A percentile compares a stretch with the other conserved stretches of the same genome.
phyloP scores from a whole-genome alignment of 2,113 vertebrate genomes.

The Stomatorhinus ivindoensis region DNA sequence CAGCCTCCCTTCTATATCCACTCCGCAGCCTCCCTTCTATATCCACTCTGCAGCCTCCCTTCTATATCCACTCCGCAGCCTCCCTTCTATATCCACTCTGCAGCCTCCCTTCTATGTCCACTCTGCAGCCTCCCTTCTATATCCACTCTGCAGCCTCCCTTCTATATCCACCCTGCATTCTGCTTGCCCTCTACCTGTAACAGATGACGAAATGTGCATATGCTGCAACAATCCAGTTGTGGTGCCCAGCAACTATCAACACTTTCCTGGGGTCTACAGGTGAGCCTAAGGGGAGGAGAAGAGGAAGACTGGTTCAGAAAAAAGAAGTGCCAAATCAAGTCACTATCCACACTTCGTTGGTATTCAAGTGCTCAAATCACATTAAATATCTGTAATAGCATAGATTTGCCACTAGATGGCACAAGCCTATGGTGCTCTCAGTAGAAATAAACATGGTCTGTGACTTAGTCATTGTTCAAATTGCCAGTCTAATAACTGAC shows the following conservation, averaged over 20 bases:
- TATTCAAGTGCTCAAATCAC: background rate
- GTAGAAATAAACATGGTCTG: background rate
- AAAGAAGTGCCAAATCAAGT: background rate
- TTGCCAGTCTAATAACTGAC: background rate
- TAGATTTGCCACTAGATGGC: constrained; percentile 1
- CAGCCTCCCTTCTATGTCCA: too few species aligned
- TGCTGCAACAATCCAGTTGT: constrained; percentile 97
- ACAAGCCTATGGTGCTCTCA: background rate
- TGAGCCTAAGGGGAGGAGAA: constrained; percentile 59
- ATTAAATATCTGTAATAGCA: background rate
- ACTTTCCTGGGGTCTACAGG: constrained; percentile 90
- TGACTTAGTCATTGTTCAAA: background rate
- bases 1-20: background rate
- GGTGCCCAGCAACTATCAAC: constrained; percentile 89
- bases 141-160: background rate
- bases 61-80: too few species aligned
- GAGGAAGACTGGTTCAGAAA: background rate
- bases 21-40: background rate
- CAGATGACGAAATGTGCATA: constrained; percentile 97
- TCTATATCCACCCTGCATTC: background rate
- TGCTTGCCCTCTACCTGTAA: constrained; percentile 72
- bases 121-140: background rate
- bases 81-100: background rate
- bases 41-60: background rate
- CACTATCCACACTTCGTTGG: background rate